phyloP scores from a whole-genome alignment of 2,113 vertebrate genomes.

The Silurus glanis region DNA sequence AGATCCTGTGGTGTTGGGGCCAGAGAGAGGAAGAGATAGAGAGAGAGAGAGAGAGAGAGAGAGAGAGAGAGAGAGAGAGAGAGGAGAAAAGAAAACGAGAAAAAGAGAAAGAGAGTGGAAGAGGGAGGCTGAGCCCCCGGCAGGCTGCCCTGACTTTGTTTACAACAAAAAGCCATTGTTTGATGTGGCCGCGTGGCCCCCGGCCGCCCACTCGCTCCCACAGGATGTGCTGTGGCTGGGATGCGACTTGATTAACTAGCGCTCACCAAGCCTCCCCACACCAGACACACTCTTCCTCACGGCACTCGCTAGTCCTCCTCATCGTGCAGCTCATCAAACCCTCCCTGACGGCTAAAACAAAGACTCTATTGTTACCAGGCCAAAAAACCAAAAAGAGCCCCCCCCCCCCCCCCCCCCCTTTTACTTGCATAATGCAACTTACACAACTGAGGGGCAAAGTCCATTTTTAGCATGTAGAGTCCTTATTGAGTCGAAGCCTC shows the following conservation, averaged over 20 bases:
- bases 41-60: constrained; percentile 20
- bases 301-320: constrained; percentile 51
- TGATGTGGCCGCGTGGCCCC: constrained; percentile 74
- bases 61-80: constrained; percentile 27
- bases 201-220: constrained; percentile 72
- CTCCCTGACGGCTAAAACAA: constrained; percentile 58
- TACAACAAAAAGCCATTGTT: constrained; percentile 81
- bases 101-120: constrained; percentile 37
- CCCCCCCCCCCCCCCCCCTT: constrained; percentile 30
- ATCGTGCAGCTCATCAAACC: constrained; percentile 39
- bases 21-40: constrained; percentile 34
- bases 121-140: constrained; percentile 62
- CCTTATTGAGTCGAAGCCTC: constrained; percentile 29
- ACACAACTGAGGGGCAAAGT: constrained; percentile 41
- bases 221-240: constrained; percentile 77
- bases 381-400: constrained; percentile 21
- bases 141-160: constrained; percentile 79
- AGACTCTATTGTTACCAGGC: constrained; percentile 45
- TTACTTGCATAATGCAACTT: constrained; percentile 7
- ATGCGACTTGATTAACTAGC: constrained; percentile 72
- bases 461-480: constrained; percentile 10
- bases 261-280: constrained; percentile 57
- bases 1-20: constrained; percentile 57
- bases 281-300: constrained; percentile 48
- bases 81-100: constrained; percentile 37